A percentile compares a stretch with the other conserved stretches of the same genome.
phyloP scores from a whole-genome alignment of 1,140 invertebrate genomes.

The Drosophila sucinea region DNA sequence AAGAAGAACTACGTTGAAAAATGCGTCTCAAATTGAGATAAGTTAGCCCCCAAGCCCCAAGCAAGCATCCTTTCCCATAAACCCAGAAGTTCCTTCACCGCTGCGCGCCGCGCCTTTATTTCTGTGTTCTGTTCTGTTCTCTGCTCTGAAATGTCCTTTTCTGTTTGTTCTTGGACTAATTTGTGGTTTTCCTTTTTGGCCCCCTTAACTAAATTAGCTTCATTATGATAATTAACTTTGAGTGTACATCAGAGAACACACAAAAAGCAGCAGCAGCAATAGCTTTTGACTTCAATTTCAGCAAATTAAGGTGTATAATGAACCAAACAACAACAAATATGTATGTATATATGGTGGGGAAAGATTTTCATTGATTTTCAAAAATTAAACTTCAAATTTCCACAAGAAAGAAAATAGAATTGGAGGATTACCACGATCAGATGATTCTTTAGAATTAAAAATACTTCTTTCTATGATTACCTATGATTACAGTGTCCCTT shows the following conservation, averaged over 20 bases:
- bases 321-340: too few species aligned
- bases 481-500: too few species aligned
- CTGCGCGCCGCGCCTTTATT: not conserved
- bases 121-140: not conserved
- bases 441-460: too few species aligned
- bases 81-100: slow-evolving; percentile 1
- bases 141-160: slow-evolving; percentile 48
- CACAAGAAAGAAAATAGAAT: too few species aligned
- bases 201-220: slow-evolving; percentile 64
- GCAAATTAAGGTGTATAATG: slow-evolving; percentile 34
- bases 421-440: too few species aligned
- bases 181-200: slow-evolving; percentile 66
- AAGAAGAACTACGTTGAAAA: slow-evolving; percentile 47
- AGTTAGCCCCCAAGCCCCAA: slow-evolving; percentile 26
- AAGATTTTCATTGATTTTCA: not conserved
- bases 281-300: slow-evolving; percentile 48
- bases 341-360: not conserved
- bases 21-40: slow-evolving; percentile 68
- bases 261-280: not conserved
- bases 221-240: slow-evolving; percentile 75
- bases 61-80: too few species aligned
- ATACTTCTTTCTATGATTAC: too few species aligned
- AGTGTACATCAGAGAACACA: not conserved
- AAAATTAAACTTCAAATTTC: not conserved
- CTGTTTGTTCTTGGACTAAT: slow-evolving; percentile 55